These are phyloP conservation scores for Eretmochelys imbricata DNA, from an alignment of 2,113 vertebrate species.

Conservation along the genomic window DNA sequence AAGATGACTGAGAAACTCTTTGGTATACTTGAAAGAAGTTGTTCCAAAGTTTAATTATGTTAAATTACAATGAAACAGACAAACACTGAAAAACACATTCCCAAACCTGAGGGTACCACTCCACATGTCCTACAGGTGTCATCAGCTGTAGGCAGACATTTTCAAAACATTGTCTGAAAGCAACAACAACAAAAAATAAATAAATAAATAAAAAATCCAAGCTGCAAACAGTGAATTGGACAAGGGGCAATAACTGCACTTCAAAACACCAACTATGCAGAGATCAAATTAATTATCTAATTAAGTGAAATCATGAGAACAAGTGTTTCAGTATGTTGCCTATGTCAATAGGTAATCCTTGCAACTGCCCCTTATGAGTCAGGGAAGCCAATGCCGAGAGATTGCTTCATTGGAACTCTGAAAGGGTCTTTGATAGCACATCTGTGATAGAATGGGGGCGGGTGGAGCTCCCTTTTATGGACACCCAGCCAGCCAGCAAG, in stretches of 20 bases:
- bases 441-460: background rate
- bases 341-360: background rate
- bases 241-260: background rate
- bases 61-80: background rate
- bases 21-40: background rate
- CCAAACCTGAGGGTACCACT: background rate
- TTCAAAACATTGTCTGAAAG: background rate
- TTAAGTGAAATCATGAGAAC: background rate
- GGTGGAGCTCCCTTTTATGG: too few species aligned
- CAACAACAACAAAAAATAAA: too few species aligned
- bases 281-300: background rate
- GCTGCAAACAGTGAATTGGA: background rate
- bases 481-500: too few species aligned
- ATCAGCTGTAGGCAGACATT: background rate
- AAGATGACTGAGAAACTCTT: background rate
- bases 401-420: background rate
- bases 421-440: background rate
- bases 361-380: background rate
- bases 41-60: background rate
- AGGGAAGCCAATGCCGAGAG: background rate
- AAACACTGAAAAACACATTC: background rate
- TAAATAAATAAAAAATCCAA: background rate
- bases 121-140: background rate
- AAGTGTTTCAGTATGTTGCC: background rate
- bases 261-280: background rate